These are phyloP conservation scores for Periophthalmus magnuspinnatus DNA, from an alignment of 2,797 vertebrate genomes.

Conservation along the genomic window DNA sequence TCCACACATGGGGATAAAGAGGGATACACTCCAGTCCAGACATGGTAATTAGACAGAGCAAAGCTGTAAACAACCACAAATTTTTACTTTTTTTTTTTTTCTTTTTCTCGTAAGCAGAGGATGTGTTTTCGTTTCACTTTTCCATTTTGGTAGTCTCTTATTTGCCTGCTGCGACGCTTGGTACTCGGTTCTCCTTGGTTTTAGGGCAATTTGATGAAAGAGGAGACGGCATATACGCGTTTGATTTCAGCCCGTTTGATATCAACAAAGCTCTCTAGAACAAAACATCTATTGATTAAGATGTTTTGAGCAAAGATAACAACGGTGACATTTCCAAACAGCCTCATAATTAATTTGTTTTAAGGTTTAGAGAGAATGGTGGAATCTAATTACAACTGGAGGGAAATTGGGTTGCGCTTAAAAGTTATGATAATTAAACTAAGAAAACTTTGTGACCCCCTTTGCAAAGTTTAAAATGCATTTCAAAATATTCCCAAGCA, in stretches of 20 bases:
- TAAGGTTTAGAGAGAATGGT: neutral
- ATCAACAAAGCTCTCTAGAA: constrained; percentile 12
- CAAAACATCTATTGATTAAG: constrained; percentile 14
- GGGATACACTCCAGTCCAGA: constrained; percentile 61
- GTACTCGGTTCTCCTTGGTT: constrained; percentile 34
- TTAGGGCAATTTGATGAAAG: constrained; percentile 26
- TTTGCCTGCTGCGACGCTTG: constrained; percentile 38
- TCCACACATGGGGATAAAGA: constrained; percentile 61
- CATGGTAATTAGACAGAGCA: constrained; percentile 65
- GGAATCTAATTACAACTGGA: neutral
- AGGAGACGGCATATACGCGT: constrained; percentile 5
- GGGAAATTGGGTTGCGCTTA: neutral
- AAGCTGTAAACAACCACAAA: constrained; percentile 60
- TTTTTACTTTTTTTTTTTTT: constrained; percentile 35
- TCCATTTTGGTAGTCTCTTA: constrained; percentile 36
- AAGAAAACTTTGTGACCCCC: neutral
- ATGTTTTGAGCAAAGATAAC: constrained; percentile 6
- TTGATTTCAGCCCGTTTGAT: constrained; percentile 9
- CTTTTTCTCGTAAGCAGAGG: constrained; percentile 35
- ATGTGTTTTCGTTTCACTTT: constrained; percentile 41
- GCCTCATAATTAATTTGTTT: neutral
- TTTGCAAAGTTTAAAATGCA: neutral
- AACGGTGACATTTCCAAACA: neutral
- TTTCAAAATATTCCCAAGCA: neutral
- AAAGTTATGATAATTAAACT: neutral